A percentile compares a stretch with the other conserved stretches of the same genome.
These are phyloP conservation scores for Peromyscus eremicus DNA, from an alignment of 2,797 vertebrate species.

Conservation along the genomic window DNA sequence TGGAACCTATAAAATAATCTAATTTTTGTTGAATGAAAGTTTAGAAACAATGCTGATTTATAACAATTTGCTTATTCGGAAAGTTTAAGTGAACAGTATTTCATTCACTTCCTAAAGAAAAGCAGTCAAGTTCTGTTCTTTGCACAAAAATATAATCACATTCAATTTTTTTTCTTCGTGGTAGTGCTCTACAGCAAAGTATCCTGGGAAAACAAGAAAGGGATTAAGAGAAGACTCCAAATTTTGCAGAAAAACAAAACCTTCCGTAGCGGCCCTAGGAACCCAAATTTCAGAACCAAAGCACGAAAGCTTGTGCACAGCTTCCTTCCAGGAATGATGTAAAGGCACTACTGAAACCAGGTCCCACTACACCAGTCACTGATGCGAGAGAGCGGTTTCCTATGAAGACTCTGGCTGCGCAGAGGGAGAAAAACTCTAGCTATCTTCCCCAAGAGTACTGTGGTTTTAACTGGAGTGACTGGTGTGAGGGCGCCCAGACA, in stretches of 20 bases:
- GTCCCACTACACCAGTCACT: neutral
- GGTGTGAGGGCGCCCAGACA: neutral
- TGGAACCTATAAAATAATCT: constrained; percentile 47
- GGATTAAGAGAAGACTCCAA: neutral
- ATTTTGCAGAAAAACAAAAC: neutral
- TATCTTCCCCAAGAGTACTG: neutral
- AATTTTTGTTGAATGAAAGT: constrained; percentile 14
- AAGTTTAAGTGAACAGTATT: neutral
- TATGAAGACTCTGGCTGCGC: neutral
- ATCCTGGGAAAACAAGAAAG: neutral
- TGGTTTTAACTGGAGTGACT: neutral
- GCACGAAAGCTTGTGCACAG: neutral
- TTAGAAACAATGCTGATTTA: constrained; percentile 12
- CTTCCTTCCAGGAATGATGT: neutral
- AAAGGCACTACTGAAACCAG: neutral
- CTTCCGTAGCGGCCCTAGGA: neutral
- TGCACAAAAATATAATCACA: neutral
- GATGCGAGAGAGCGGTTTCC: neutral
- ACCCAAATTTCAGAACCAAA: neutral
- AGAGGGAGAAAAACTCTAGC: neutral
- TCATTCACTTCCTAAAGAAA: neutral
- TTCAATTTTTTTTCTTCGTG: neutral
- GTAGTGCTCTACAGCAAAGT: neutral
- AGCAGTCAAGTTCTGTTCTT: constrained; percentile 36
- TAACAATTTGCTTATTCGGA: constrained; percentile 14